Conservation (phyloP, 1,140 invertebrate species). For the Colletes latitarsis region DNA sequence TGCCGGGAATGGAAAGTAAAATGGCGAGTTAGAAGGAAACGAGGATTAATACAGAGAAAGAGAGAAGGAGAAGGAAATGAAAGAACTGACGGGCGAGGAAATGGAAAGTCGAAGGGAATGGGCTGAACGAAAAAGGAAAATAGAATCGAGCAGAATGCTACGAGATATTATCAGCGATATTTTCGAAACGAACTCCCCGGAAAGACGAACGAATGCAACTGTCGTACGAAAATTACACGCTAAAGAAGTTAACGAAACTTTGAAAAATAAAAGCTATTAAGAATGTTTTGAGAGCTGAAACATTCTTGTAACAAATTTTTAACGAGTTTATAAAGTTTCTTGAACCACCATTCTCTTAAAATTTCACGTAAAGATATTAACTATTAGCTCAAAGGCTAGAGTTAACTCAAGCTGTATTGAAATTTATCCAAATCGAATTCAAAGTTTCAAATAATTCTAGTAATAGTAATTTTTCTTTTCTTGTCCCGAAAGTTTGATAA, state of each 20-base stretch:
- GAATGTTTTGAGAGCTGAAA: too few species aligned
- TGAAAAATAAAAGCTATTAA: too few species aligned
- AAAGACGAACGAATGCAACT: background rate
- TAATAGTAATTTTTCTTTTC: too few species aligned
- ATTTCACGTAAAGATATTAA: too few species aligned
- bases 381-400: too few species aligned
- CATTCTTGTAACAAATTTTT: too few species aligned
- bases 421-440: too few species aligned
- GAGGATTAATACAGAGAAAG: constrained; percentile 23
- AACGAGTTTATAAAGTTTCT: too few species aligned
- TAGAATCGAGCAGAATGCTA: constrained; percentile 6
- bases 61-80: background rate
- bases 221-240: background rate
- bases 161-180: constrained; percentile 34
- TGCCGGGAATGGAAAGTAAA: constrained; percentile 27
- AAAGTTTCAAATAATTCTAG: too few species aligned
- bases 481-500: too few species aligned
- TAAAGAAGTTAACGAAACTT: background rate
- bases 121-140: constrained; percentile 12
- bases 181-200: background rate
- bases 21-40: constrained; percentile 24
- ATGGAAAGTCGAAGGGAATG: constrained; percentile 25
- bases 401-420: too few species aligned
- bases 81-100: constrained; percentile 27
- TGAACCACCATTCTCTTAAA: too few species aligned